These are phyloP conservation scores for Sakesphorus luctuosus DNA, from an alignment of 2,113 vertebrate genomes.

Conservation along the genomic window DNA sequence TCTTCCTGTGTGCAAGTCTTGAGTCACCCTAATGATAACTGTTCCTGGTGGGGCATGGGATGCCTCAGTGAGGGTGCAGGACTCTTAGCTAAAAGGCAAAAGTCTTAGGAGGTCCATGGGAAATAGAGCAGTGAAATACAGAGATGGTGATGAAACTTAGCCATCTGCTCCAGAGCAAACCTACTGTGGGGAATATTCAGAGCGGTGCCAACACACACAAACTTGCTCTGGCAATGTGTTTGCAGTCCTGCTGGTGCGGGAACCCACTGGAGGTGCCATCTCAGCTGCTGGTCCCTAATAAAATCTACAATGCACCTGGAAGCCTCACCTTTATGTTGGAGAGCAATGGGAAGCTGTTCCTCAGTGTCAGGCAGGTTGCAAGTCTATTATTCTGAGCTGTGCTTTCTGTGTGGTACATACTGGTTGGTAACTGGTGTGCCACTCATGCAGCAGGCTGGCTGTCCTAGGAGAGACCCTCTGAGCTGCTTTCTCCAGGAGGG, in stretches of 20 bases:
- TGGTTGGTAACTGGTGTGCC: neutral
- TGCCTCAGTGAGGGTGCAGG: neutral
- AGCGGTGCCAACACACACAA: neutral
- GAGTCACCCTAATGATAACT: neutral
- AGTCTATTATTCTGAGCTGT: neutral
- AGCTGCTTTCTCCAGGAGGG: neutral
- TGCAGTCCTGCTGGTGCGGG: neutral
- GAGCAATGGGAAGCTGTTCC: neutral
- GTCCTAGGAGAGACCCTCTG: neutral
- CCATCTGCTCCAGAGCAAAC: conserved; percentile 16
- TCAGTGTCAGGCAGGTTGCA: neutral
- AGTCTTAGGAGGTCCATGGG: neutral
- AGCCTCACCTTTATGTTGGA: neutral
- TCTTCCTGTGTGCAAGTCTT: neutral
- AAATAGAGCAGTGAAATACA: neutral
- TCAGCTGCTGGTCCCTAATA: neutral
- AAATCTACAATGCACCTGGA: neutral
- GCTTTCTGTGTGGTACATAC: neutral
- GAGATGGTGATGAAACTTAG: neutral
- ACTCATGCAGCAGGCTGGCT: neutral
- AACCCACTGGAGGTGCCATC: neutral
- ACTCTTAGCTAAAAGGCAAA: neutral
- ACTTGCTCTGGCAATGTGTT: neutral
- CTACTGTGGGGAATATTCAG: neutral
- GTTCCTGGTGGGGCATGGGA: neutral